These are phyloP conservation scores for Varanus komodoensis DNA, from an alignment of 2,113 vertebrate genomes.

Conservation along the genomic window DNA sequence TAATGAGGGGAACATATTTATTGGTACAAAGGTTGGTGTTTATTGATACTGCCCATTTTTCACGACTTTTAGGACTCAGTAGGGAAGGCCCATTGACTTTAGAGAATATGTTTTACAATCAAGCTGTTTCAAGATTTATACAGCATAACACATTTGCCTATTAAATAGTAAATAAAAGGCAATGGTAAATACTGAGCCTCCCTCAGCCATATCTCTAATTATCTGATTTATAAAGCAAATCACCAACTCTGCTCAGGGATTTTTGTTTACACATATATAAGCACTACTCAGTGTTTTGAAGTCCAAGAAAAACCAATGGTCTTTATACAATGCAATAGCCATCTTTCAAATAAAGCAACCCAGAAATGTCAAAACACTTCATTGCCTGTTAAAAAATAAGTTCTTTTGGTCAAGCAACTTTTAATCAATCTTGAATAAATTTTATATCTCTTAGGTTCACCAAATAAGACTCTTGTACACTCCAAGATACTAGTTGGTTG, in stretches of 20 bases:
- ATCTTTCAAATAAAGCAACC: not conserved
- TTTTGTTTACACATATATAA: constrained; percentile 42
- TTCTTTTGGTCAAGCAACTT: not conserved
- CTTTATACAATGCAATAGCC: not conserved
- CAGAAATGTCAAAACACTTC: not conserved
- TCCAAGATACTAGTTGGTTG: not conserved
- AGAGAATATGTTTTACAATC: constrained; percentile 80
- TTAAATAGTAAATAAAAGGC: constrained; percentile 79
- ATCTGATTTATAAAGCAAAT: constrained; percentile 75
- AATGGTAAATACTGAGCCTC: constrained; percentile 64
- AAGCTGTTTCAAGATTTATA: constrained; percentile 80
- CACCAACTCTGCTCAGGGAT: constrained; percentile 39
- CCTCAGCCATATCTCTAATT: constrained; percentile 77
- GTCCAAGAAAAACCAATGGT: not conserved
- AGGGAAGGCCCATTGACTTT: constrained; percentile 79
- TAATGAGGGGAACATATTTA: constrained; percentile 81
- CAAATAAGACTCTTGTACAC: not conserved
- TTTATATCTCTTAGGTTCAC: not conserved
- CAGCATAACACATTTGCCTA: constrained; percentile 71
- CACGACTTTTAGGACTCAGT: constrained; percentile 82
- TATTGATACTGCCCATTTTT: constrained; percentile 83
- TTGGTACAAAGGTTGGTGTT: constrained; percentile 79
- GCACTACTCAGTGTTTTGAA: not conserved
- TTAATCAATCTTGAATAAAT: not conserved
- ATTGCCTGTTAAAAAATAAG: not conserved